Conservation (phyloP, 2,113 vertebrate genomes). For the Panthera uncia region DNA sequence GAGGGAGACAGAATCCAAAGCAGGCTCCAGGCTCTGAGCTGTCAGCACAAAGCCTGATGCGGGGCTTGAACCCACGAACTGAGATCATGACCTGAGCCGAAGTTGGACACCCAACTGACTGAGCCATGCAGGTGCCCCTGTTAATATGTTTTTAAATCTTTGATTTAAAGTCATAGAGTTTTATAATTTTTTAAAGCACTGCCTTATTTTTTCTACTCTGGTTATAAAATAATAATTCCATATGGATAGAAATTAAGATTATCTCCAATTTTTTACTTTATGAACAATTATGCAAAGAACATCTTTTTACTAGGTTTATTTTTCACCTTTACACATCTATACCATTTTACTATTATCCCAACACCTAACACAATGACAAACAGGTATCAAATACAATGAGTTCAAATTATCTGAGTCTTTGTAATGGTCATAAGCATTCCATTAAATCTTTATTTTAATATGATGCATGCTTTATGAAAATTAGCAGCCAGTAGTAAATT, state of each 20-base stretch:
- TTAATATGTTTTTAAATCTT: background rate
- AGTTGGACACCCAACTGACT: too few relatives aligned
- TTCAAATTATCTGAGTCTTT: background rate
- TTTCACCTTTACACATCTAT: background rate
- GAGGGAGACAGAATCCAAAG: too few relatives aligned
- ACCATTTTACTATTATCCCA: background rate
- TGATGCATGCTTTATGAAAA: background rate
- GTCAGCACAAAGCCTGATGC: too few relatives aligned
- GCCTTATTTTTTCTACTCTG: background rate
- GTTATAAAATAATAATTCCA: background rate
- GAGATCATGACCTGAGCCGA: too few relatives aligned
- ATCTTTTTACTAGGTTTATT: background rate
- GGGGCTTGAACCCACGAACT: too few relatives aligned
- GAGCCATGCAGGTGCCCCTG: too few relatives aligned
- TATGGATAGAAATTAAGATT: background rate
- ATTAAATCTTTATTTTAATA: background rate
- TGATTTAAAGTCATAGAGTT: background rate
- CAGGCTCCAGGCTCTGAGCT: too few relatives aligned
- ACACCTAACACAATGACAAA: background rate
- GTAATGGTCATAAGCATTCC: background rate
- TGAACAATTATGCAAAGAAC: background rate
- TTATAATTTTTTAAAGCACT: background rate
- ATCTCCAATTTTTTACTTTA: background rate
- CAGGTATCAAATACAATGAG: background rate
- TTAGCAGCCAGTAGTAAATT: background rate